Conservation (phyloP, 2,888 invertebrate genomes). For the Leptopilina drosophilae region DNA sequence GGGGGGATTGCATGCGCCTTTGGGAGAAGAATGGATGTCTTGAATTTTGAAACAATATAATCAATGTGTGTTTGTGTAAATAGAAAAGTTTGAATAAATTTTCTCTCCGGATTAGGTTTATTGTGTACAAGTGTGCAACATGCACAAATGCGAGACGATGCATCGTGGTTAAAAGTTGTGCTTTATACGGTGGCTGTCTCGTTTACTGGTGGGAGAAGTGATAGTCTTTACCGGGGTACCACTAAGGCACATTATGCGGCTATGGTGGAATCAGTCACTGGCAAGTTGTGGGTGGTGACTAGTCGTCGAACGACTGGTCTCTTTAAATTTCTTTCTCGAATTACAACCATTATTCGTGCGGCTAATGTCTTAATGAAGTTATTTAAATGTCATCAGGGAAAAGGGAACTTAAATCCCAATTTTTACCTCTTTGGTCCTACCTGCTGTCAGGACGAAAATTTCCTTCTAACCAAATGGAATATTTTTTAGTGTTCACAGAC, state of each 20-base stretch:
- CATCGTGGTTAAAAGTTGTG: slow-evolving; percentile 66
- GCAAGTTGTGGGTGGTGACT: slow-evolving; percentile 75
- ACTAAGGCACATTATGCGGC: slow-evolving; percentile 72
- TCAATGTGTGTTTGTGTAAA: background rate
- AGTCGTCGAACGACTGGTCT: slow-evolving; percentile 60
- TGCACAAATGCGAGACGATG: slow-evolving; percentile 53
- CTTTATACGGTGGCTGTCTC: slow-evolving; percentile 69
- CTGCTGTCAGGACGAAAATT: no score
- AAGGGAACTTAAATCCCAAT: background rate
- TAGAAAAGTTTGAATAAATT: slow-evolving; percentile 23
- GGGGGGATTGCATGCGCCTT: no score
- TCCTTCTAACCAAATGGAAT: no score
- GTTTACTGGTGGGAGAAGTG: slow-evolving; percentile 74
- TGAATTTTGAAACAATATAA: slow-evolving; percentile 12
- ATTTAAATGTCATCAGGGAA: slow-evolving; percentile 1
- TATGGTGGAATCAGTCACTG: slow-evolving; percentile 75
- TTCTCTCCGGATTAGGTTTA: slow-evolving; percentile 4
- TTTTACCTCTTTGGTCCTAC: no score
- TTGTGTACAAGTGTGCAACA: slow-evolving; percentile 6
- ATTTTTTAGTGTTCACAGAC: no score
- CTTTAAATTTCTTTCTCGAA: slow-evolving; percentile 8
- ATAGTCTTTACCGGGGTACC: slow-evolving; percentile 73
- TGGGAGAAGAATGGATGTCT: background rate
- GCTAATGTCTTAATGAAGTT: background rate
- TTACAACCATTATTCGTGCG: background rate